Evolutionary conservation across 2,888 invertebrate species (phyloP).

Genomic region (Drosophila tripunctata): DNA sequence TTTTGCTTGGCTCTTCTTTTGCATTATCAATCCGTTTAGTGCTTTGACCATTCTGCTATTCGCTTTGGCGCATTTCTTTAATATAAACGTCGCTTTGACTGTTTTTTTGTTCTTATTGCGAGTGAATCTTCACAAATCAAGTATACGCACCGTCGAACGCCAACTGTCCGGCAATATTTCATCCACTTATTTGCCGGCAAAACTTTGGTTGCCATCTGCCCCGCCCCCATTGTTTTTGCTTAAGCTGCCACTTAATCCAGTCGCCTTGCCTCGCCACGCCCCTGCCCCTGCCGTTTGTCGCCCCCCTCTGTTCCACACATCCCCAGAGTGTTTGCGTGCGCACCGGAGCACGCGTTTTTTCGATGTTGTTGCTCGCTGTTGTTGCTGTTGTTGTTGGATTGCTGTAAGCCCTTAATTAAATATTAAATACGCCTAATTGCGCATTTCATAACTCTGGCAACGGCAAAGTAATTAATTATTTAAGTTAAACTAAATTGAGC

Average conservation of each 20-base stretch:
- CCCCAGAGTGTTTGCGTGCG: constrained; percentile 48
- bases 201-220: constrained; percentile 19
- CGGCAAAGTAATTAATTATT: constrained; percentile 78
- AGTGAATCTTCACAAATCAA: constrained; percentile 53
- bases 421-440: constrained; percentile 79
- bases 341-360: constrained; percentile 35
- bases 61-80: constrained; percentile 22
- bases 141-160: constrained; percentile 64
- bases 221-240: constrained; percentile 41
- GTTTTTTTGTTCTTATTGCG: too few relatives aligned
- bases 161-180: constrained; percentile 53
- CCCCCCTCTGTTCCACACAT: constrained; percentile 1
- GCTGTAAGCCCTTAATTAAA: constrained; percentile 76
- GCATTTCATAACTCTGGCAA: constrained; percentile 79
- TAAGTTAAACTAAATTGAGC: constrained; percentile 78
- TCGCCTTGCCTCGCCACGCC: constrained; percentile 45
- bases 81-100: constrained; percentile 38
- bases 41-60: not conserved
- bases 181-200: constrained; percentile 45
- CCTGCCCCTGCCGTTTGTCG: not conserved
- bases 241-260: constrained; percentile 75
- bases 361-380: constrained; percentile 17
- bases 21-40: constrained; percentile 4
- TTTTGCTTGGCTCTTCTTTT: not conserved
- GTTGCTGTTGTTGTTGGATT: constrained; percentile 31